Evolutionary conservation across 2,888 invertebrate genomes (phyloP).

Genomic region (Drosophila borealis): DNA sequence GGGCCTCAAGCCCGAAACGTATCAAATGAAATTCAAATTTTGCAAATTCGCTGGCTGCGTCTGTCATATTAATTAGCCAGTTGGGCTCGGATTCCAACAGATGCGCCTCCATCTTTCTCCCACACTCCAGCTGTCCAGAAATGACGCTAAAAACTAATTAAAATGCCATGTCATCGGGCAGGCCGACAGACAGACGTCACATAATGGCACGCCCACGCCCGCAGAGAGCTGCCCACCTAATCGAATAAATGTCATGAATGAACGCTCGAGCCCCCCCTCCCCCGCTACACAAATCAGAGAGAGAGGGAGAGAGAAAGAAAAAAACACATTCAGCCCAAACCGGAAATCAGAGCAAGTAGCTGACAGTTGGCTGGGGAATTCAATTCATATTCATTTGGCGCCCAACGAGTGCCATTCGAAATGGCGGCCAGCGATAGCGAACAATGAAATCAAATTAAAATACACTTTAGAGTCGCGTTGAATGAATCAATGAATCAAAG

Average conservation of each 20-base stretch:
- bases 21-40: conserved; percentile 39
- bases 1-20: conserved; percentile 10
- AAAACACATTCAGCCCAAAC: not conserved
- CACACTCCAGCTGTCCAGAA: not conserved
- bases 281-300: conserved; percentile 5
- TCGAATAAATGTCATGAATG: conserved; percentile 76
- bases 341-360: conserved; percentile 22
- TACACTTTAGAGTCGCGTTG: conserved; percentile 69
- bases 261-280: conserved; percentile 25
- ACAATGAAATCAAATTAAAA: conserved; percentile 81
- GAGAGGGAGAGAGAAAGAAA: conserved; percentile 7
- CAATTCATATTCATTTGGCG: conserved; percentile 77
- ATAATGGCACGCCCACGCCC: conserved; percentile 15
- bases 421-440: conserved; percentile 60
- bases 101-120: not conserved
- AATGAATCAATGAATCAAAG: conserved; percentile 76
- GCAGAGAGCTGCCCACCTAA: conserved; percentile 44
- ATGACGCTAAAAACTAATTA: conserved; percentile 73
- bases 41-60: conserved; percentile 53
- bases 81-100: conserved; percentile 2
- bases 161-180: conserved; percentile 66
- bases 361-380: conserved; percentile 28
- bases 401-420: conserved; percentile 53
- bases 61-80: conserved; percentile 77
- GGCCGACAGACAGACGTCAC: conserved; percentile 4